Evolutionary conservation across 2,797 vertebrate species (phyloP).

Genomic region (Fistularia commersonii): DNA sequence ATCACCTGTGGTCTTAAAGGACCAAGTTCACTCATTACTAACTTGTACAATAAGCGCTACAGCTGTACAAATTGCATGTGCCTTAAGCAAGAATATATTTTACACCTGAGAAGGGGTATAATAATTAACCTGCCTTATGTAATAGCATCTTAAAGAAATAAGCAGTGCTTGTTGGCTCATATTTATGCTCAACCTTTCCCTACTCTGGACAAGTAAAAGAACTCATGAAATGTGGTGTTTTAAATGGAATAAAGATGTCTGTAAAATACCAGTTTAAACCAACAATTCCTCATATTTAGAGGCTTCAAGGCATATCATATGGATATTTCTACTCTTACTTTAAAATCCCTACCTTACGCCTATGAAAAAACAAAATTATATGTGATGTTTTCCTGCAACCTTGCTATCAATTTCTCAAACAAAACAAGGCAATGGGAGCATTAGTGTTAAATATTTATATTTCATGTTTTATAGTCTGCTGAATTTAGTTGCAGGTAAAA

Average conservation of each 20-base stretch:
- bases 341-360: background rate
- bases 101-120: too few species aligned
- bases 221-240: too few species aligned
- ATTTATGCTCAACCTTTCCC: too few species aligned
- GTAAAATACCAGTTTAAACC: too few species aligned
- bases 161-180: too few species aligned
- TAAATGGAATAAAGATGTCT: too few species aligned
- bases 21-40: constrained; percentile 4
- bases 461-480: background rate
- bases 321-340: background rate
- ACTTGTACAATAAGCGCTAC: background rate
- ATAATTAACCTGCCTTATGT: too few species aligned
- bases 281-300: too few species aligned
- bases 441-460: constrained; percentile 1
- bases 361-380: too few species aligned
- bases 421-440: background rate
- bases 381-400: background rate
- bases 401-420: background rate
- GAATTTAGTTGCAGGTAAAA: background rate
- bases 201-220: too few species aligned
- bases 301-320: too few species aligned
- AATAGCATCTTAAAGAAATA: too few species aligned
- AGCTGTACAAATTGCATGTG: background rate
- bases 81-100: background rate
- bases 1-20: background rate